Base-by-base conservation (phyloP, 2,888 invertebrate genomes). In the Meliscaeva auricollis region DNA sequence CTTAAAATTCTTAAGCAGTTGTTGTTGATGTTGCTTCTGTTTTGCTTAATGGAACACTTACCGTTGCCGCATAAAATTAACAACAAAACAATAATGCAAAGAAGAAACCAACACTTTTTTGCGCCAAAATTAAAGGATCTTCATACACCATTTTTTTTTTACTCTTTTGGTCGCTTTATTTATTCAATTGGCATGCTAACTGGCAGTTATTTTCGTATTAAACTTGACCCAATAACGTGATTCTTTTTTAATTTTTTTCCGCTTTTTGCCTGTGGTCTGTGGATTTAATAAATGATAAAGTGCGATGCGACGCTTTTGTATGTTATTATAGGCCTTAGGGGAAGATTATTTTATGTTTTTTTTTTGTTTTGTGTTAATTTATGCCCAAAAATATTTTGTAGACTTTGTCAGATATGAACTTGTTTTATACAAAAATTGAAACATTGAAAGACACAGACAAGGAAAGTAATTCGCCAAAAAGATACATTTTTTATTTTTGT, bases 181-280 rank as follows among this genome's bases (percentile, higher is more conserved):
- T 35, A 58, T 62, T 72, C 73, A 68, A 64, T 82, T 73, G 60
- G 73, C 35, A 54, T 68, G 68, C 66, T 38, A 73, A 78, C 66
- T 48, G 54, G 30, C 30, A 77, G 82, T 48, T 82, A 82, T 82
- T 82, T 82, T 68, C 54, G 77, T 68, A 68, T 73, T 82, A 72
- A 82, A 82, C 82, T 82, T 82, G 82, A 78, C 82, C 82, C 82
- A 82, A 54, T 82, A 82, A 82, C 82, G 82, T 82, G 77, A 73
- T 58, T 77, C 62, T 56, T 77, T 82, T 81, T 64, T 62, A 80
- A 80, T 81, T 75, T 58, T 56, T 58, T 58, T 38, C 58, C 58
- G 58, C 58, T 7, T 38, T 38, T 38, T 58, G 58, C 11, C 35
- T 35, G 44, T 44, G 7, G n/a, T 13, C 41, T 6, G 35, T 20